phyloP scores from a whole-genome alignment of 2,888 invertebrate genomes.

The Congeria kusceri region DNA sequence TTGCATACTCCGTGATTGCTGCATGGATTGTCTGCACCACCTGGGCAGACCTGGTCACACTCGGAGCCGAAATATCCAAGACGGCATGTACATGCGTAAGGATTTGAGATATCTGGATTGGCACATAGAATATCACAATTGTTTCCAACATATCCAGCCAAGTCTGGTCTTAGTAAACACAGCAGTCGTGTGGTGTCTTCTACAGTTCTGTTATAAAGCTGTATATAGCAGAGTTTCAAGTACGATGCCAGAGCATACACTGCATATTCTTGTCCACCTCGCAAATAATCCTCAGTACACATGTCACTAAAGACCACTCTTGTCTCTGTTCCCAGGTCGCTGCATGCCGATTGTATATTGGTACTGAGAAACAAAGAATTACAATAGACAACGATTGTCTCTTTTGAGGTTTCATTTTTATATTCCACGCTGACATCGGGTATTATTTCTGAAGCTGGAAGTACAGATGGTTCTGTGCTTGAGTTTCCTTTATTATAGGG shows the following conservation, averaged over 20 bases:
- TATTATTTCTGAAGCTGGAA: conserved; percentile 28
- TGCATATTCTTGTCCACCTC: conserved; percentile 14
- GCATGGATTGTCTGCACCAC: conserved; percentile 67
- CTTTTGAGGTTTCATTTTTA: conserved; percentile 10
- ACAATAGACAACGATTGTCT: conserved; percentile 22
- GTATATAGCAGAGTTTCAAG: conserved; percentile 19
- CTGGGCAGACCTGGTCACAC: conserved; percentile 68
- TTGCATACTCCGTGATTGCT: conserved; percentile 65
- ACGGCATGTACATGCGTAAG: conserved; percentile 56
- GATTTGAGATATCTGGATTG: conserved; percentile 38
- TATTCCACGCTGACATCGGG: conserved; percentile 17
- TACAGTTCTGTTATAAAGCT: conserved; percentile 8
- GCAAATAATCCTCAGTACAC: conserved; percentile 35
- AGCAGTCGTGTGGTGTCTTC: conserved; percentile 1
- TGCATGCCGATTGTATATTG: conserved; percentile 22
- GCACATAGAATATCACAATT: conserved; percentile 51
- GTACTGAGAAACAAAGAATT: conserved; percentile 15
- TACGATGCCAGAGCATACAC: conserved; percentile 19
- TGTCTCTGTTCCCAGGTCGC: conserved; percentile 2
- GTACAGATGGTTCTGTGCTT: conserved; percentile 21
- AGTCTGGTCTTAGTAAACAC: conserved; percentile 14
- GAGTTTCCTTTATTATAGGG: conserved; percentile 26
- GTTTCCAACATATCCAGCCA: conserved; percentile 47
- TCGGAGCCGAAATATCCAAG: conserved; percentile 68
- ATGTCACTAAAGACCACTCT: conserved; percentile 10